Evolutionary conservation across 2,797 vertebrate genomes (phyloP).

Genomic region (Hipposideros larvatus): DNA sequence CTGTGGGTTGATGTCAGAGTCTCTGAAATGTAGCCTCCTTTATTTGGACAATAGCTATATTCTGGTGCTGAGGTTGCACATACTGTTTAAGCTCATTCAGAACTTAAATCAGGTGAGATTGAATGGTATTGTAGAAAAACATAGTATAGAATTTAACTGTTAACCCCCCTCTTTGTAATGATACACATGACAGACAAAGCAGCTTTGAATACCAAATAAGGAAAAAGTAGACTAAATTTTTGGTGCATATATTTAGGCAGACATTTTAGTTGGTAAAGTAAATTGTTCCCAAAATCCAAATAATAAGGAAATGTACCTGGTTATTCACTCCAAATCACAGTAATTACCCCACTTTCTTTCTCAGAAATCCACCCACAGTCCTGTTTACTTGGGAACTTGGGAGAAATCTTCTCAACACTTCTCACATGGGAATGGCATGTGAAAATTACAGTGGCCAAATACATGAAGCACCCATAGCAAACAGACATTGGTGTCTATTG

Average conservation of each 20-base stretch:
- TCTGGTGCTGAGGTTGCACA: background rate
- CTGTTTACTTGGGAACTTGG: background rate
- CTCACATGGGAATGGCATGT: background rate
- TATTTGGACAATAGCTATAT: background rate
- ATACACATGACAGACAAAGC: background rate
- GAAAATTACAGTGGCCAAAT: background rate
- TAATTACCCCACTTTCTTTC: background rate
- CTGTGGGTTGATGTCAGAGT: conserved; percentile 71
- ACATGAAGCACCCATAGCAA: background rate
- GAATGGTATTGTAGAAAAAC: background rate
- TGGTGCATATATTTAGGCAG: background rate
- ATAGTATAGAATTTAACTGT: background rate
- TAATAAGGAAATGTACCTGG: background rate
- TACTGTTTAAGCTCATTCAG: background rate
- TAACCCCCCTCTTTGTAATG: background rate
- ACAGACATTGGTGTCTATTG: background rate
- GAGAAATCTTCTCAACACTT: background rate
- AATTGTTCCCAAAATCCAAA: background rate
- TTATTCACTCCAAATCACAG: background rate
- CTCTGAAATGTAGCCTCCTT: conserved; percentile 70
- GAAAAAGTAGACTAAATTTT: background rate
- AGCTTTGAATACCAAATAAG: background rate
- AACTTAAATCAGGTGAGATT: background rate
- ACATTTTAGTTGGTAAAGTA: background rate
- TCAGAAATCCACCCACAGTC: background rate